These are phyloP conservation scores for Mixornis gularis DNA, from an alignment of 2,113 vertebrate genomes.

Conservation along the genomic window DNA sequence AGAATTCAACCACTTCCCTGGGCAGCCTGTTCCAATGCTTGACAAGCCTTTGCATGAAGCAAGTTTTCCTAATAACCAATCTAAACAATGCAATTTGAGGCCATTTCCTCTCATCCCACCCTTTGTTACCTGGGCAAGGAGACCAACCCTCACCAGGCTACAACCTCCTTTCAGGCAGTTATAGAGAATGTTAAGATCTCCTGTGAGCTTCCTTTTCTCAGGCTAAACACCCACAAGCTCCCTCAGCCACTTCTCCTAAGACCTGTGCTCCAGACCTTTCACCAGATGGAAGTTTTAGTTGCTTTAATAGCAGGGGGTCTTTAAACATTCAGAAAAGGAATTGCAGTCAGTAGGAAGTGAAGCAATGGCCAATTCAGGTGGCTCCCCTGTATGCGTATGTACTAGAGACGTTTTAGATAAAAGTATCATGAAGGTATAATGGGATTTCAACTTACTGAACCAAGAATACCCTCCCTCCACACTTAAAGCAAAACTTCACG, in stretches of 20 bases:
- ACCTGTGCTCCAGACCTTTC: background rate
- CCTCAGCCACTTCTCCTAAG: background rate
- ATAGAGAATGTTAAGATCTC: rapidly evolving
- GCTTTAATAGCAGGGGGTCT: background rate
- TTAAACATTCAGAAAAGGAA: background rate
- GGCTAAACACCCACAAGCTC: background rate
- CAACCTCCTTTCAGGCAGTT: background rate
- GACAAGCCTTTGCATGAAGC: background rate
- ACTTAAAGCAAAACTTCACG: background rate
- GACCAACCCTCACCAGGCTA: rapidly evolving
- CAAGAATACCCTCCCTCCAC: background rate
- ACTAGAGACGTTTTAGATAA: background rate
- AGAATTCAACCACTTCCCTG: background rate
- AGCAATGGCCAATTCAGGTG: background rate
- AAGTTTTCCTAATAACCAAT: background rate
- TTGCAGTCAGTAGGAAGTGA: background rate
- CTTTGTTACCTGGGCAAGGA: background rate
- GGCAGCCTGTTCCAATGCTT: background rate
- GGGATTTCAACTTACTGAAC: background rate
- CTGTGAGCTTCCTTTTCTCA: background rate
- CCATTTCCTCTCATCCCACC: background rate
- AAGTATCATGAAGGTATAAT: background rate
- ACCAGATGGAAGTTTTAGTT: background rate
- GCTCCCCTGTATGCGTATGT: too few relatives aligned
- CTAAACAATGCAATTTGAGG: background rate